Conservation (phyloP, 2,797 vertebrate species). For the Neopelma chrysocephalum region DNA sequence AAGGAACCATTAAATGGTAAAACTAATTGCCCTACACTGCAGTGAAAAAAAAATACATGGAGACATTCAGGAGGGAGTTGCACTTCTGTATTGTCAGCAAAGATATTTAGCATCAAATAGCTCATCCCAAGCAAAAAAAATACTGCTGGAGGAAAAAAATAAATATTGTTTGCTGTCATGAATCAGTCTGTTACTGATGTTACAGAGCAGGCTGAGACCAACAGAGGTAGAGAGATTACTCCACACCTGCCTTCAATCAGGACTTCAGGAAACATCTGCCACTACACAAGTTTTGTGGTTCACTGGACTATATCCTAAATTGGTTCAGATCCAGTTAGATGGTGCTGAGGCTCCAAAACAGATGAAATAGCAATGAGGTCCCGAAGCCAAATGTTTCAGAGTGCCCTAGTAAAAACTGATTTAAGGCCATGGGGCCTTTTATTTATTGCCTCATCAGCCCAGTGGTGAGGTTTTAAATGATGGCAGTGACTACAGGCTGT, state of each 20-base stretch:
- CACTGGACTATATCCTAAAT: neutral
- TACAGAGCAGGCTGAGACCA: neutral
- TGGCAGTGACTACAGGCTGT: neutral
- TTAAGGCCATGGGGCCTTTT: neutral
- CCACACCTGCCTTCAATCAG: neutral
- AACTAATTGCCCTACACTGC: accelerated
- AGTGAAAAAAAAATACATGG: neutral
- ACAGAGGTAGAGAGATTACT: neutral
- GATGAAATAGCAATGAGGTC: neutral
- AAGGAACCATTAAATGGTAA: neutral
- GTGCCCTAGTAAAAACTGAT: neutral
- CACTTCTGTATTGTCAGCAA: neutral
- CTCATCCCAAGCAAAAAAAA: neutral
- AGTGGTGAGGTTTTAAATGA: neutral
- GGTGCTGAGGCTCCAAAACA: neutral
- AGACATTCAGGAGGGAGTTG: neutral
- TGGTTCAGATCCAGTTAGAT: neutral
- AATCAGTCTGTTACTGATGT: neutral
- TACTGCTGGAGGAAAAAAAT: neutral
- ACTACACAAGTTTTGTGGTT: accelerated
- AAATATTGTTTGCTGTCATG: neutral
- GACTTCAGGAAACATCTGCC: neutral
- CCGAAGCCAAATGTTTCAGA: neutral
- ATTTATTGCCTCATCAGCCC: neutral
- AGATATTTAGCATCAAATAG: neutral